Percentiles rank a stretch among this genome's conserved stretches.
Evolutionary conservation across 2,888 invertebrate species (phyloP).

Genomic region (Aphrophora alni): DNA sequence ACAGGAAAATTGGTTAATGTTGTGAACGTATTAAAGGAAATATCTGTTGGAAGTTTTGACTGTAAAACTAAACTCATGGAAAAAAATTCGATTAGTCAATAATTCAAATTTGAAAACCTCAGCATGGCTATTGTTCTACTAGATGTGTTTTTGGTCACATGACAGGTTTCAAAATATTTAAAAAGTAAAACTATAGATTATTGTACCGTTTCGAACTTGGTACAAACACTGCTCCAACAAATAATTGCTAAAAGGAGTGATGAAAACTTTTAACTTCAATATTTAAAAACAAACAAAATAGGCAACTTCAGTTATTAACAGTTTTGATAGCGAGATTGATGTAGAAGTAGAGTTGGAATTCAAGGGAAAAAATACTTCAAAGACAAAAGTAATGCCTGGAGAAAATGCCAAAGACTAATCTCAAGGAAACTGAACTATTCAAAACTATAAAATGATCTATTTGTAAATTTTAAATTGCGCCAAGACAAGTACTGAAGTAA

Average conservation of each 20-base stretch:
- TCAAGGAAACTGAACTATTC: background rate
- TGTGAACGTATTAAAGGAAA: conserved; percentile 17
- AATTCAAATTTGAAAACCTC: conserved; percentile 18
- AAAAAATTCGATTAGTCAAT: conserved; percentile 17
- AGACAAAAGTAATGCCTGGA: background rate
- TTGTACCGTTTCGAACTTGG: background rate
- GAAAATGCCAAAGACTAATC: conserved; percentile 10
- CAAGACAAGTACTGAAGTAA: conserved; percentile 15
- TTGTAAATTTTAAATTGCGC: conserved; percentile 22
- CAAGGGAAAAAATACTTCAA: background rate
- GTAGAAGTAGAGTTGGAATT: conserved; percentile 7
- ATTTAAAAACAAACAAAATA: background rate
- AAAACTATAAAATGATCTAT: background rate
- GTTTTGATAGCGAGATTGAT: background rate
- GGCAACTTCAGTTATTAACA: background rate
- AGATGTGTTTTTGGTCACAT: conserved; percentile 10
- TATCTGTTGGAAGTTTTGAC: conserved; percentile 17
- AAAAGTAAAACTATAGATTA: conserved; percentile 11
- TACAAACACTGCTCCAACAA: conserved; percentile 9
- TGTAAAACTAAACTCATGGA: conserved; percentile 7
- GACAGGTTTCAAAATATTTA: background rate
- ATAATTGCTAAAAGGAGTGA: conserved; percentile 12
- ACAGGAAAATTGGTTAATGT: conserved; percentile 13
- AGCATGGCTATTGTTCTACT: conserved; percentile 4
- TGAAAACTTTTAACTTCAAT: background rate